Percentiles rank a stretch among this genome's conserved stretches.
Evolutionary conservation across 2,888 invertebrate species (phyloP).

Genomic region (Phortica magna): DNA sequence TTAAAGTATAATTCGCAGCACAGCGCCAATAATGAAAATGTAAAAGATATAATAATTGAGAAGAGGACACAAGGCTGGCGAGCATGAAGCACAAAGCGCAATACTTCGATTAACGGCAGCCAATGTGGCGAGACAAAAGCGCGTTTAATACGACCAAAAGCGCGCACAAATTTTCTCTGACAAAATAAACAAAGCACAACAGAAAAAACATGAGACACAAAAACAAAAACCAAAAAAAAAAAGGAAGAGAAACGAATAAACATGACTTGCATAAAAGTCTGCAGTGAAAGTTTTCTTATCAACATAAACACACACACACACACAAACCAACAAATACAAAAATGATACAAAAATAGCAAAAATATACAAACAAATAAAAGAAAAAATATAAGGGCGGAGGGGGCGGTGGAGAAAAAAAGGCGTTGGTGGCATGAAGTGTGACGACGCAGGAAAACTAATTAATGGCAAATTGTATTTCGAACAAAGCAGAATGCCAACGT

Average conservation of each 20-base stretch:
- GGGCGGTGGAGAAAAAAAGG: neutral
- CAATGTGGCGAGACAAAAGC: too few relatives aligned
- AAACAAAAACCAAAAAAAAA: slow-evolving; percentile 14
- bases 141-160: too few relatives aligned
- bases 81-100: too few relatives aligned
- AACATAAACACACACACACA: too few relatives aligned
- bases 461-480: slow-evolving; percentile 69
- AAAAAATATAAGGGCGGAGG: slow-evolving; percentile 7
- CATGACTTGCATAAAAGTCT: slow-evolving; percentile 25
- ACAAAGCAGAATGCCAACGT: neutral
- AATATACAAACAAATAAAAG: slow-evolving; percentile 52
- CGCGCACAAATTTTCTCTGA: too few relatives aligned
- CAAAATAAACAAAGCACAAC: too few relatives aligned
- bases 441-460: slow-evolving; percentile 63
- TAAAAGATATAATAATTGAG: too few relatives aligned
- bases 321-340: too few relatives aligned
- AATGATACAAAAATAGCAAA: slow-evolving; percentile 57
- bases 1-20: slow-evolving; percentile 48
- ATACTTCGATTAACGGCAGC: too few relatives aligned
- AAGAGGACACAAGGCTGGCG: too few relatives aligned
- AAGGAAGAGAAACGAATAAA: slow-evolving; percentile 35
- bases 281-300: too few relatives aligned
- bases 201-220: neutral
- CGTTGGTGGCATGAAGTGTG: neutral
- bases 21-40: slow-evolving; percentile 48